phyloP scores from a whole-genome alignment of 2,888 invertebrate genomes.

The Ochropacha duplaris region DNA sequence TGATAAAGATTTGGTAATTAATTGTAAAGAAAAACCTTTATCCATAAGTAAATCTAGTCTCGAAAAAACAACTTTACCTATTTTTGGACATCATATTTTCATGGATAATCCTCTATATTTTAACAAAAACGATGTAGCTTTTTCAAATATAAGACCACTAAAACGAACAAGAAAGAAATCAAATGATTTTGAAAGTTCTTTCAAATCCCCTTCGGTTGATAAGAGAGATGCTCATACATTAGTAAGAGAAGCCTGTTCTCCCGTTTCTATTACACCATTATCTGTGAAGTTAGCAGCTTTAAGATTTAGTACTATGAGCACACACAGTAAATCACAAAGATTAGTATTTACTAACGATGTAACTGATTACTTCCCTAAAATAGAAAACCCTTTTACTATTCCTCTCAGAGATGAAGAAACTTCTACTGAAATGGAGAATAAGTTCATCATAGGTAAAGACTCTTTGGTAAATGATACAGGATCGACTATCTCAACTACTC shows the following conservation, averaged over 20 bases:
- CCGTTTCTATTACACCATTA: conserved; percentile 82
- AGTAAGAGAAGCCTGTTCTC: conserved; percentile 74
- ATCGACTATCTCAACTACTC: conserved; percentile 76
- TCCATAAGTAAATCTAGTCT: conserved; percentile 38
- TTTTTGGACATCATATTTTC: conserved; percentile 76
- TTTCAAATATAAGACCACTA: conserved; percentile 62
- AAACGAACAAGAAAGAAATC: conserved; percentile 76
- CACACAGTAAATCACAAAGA: conserved; percentile 63
- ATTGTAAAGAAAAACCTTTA: conserved; percentile 67
- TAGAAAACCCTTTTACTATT: conserved; percentile 67
- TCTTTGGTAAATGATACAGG: conserved; percentile 60
- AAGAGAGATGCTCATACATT: conserved; percentile 67
- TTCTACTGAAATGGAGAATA: conserved; percentile 78
- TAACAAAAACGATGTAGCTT: conserved; percentile 61
- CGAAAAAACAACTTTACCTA: conserved; percentile 74
- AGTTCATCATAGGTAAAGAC: conserved; percentile 69
- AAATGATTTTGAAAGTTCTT: conserved; percentile 73
- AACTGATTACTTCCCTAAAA: conserved; percentile 79
- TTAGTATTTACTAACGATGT: conserved; percentile 62
- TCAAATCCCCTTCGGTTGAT: conserved; percentile 73
- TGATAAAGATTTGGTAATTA: conserved; percentile 69
- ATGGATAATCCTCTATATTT: conserved; percentile 79
- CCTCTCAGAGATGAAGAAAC: conserved; percentile 72
- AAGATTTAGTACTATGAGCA: conserved; percentile 80
- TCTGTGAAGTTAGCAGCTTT: conserved; percentile 83